These are phyloP conservation scores for Brenthis daphne DNA, from an alignment of 2,888 invertebrate genomes.

Conservation along the genomic window DNA sequence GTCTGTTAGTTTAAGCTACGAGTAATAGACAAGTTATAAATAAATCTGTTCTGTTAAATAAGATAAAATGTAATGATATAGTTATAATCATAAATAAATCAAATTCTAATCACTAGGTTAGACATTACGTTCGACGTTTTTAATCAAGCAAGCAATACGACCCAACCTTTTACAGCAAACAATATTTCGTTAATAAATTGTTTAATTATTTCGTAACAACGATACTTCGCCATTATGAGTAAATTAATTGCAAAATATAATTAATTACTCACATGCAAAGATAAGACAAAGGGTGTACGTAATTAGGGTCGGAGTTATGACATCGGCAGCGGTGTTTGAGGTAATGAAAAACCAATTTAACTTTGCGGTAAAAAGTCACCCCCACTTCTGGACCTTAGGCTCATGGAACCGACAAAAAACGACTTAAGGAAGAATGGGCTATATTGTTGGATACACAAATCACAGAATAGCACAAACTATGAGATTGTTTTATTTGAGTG, in stretches of 20 bases:
- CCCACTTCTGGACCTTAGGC: conserved; percentile 31
- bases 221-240: conserved; percentile 56
- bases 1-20: too few relatives aligned
- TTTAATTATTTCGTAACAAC: conserved; percentile 43
- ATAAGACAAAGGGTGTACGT: conserved; percentile 56
- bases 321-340: conserved; percentile 48
- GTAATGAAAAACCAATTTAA: conserved; percentile 68
- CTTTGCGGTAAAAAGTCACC: conserved; percentile 53
- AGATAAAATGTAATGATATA: not conserved
- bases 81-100: not conserved
- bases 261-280: conserved; percentile 68
- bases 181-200: conserved; percentile 33
- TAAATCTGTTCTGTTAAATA: too few relatives aligned
- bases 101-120: not conserved
- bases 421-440: conserved; percentile 26
- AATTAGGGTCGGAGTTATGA: conserved; percentile 57
- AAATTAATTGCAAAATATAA: conserved; percentile 69
- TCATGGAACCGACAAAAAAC: conserved; percentile 15
- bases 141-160: conserved; percentile 27
- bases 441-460: conserved; percentile 21
- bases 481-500: conserved; percentile 18
- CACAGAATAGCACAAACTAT: conserved; percentile 16
- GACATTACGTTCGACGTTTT: conserved; percentile 26
- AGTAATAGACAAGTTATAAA: too few relatives aligned
- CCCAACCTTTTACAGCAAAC: conserved; percentile 22